Conservation (phyloP, 2,113 vertebrate genomes). For the Nasalis larvatus region DNA sequence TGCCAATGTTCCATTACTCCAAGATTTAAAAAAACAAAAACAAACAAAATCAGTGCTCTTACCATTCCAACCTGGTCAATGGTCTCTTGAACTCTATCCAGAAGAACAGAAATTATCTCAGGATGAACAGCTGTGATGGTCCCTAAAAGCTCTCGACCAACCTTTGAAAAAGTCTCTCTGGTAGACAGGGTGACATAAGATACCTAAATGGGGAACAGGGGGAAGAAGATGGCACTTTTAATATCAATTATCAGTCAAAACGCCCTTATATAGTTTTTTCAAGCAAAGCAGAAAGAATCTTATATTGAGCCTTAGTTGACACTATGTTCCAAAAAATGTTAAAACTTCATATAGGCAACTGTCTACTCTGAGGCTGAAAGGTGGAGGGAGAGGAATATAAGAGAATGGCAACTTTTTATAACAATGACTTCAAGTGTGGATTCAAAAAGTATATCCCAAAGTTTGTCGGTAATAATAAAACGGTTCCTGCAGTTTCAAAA, state of each 20-base stretch:
- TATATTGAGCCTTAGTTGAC: neutral
- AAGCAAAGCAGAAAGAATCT: conserved; percentile 23
- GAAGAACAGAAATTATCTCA: conserved; percentile 90
- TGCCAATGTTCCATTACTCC: neutral
- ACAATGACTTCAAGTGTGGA: neutral
- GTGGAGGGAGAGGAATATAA: neutral
- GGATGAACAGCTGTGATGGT: conserved; percentile 92
- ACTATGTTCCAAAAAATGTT: neutral
- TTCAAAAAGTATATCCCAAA: neutral
- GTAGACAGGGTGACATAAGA: conserved; percentile 94
- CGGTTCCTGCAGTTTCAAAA: neutral
- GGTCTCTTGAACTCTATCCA: conserved; percentile 92
- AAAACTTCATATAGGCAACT: neutral
- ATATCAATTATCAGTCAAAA: neutral
- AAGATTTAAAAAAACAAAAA: neutral
- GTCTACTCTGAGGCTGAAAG: neutral
- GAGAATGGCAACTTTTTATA: neutral
- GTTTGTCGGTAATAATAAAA: conserved; percentile 9
- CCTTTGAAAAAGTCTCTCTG: conserved; percentile 96
- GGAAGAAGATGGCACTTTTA: neutral
- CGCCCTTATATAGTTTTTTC: neutral
- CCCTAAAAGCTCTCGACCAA: conserved; percentile 94
- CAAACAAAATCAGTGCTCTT: conserved; percentile 59
- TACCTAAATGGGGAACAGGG: conserved; percentile 83
- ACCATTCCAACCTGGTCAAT: conserved; percentile 97